phyloP scores from a whole-genome alignment of 2,113 vertebrate species.

The Psophia crepitans region DNA sequence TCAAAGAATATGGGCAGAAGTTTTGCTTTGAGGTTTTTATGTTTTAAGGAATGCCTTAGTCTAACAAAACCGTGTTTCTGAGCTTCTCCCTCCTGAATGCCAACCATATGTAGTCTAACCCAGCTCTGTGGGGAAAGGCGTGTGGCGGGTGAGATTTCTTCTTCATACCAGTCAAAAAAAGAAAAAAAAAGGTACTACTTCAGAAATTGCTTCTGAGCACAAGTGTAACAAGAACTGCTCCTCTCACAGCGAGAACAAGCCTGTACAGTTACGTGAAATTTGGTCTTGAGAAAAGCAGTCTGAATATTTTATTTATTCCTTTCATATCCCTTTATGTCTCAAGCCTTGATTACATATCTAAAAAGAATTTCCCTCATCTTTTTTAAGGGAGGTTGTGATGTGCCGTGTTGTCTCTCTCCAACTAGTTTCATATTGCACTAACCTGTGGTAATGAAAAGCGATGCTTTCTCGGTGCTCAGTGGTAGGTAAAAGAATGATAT shows the following conservation, averaged over 20 bases:
- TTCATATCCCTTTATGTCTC: background rate
- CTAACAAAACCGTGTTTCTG: background rate
- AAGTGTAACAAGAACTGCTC: background rate
- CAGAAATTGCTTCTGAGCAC: background rate
- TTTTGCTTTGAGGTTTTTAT: background rate
- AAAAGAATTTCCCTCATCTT: background rate
- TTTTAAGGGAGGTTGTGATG: background rate
- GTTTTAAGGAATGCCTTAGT: background rate
- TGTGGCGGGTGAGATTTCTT: background rate
- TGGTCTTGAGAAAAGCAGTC: conserved; percentile 2
- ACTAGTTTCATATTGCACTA: background rate
- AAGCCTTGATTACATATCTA: background rate
- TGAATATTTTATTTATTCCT: conserved; percentile 32
- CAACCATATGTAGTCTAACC: background rate
- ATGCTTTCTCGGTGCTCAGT: background rate
- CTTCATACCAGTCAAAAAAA: background rate
- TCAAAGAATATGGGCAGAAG: background rate
- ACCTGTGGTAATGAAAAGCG: background rate
- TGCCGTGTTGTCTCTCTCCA: background rate
- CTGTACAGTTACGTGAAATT: background rate
- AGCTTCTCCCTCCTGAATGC: background rate
- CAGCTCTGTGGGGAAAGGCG: background rate
- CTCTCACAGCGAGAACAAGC: background rate
- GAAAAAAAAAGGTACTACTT: background rate
- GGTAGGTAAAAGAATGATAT: background rate